phyloP scores from a whole-genome alignment of 2,113 vertebrate species.

The Phalacrocorax aristotelis region DNA sequence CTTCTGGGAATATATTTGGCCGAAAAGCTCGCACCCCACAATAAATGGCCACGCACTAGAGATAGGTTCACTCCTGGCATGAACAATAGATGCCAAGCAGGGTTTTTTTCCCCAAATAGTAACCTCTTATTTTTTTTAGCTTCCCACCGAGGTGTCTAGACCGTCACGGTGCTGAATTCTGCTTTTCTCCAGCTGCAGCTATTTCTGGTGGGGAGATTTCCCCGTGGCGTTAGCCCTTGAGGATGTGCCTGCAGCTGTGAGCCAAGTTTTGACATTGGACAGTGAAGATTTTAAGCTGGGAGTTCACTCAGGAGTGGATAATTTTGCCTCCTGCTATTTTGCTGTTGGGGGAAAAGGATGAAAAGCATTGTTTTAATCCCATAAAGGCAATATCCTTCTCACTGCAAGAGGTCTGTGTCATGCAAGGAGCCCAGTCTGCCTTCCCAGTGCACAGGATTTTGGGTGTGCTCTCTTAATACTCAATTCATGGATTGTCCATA shows the following conservation, averaged over 20 bases:
- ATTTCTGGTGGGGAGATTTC: not conserved
- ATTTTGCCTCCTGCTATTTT: conserved; percentile 22
- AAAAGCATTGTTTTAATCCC: not conserved
- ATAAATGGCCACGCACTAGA: not conserved
- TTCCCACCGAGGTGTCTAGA: conserved; percentile 53
- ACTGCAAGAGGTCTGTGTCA: not conserved
- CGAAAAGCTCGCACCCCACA: not conserved
- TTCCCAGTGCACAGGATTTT: not conserved
- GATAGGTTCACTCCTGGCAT: not conserved
- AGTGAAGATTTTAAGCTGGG: not conserved
- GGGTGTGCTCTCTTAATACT: not conserved
- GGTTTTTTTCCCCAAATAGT: not conserved
- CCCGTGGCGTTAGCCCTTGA: not conserved
- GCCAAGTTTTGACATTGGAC: not conserved
- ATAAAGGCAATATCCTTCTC: not conserved
- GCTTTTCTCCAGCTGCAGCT: not conserved
- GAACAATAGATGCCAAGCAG: not conserved
- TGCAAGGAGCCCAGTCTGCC: not conserved
- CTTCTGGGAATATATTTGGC: conserved; percentile 57
- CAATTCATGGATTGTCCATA: rapidly evolving
- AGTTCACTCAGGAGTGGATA: not conserved
- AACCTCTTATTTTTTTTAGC: not conserved
- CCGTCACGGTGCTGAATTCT: not conserved
- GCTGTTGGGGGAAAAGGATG: not conserved
- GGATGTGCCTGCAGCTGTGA: not conserved